These are phyloP conservation scores for Slavum lentiscoides DNA, from an alignment of 2,888 invertebrate species.

Conservation along the genomic window DNA sequence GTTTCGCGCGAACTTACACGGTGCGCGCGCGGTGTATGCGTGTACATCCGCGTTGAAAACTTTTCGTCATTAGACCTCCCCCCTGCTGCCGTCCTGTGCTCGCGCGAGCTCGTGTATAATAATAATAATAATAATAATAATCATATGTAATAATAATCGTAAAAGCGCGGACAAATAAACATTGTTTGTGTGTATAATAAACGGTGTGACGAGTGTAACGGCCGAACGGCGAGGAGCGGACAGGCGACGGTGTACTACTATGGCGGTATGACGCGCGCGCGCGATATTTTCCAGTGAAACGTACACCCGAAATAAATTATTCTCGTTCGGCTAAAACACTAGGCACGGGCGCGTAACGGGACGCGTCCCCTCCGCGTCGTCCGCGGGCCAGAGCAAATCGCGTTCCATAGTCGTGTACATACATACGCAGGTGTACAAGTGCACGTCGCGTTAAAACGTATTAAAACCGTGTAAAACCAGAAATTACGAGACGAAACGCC, in stretches of 20 bases:
- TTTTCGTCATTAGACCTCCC: constrained; percentile 50
- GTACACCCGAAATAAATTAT: constrained; percentile 45
- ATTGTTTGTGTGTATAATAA: constrained; percentile 36
- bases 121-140: constrained; percentile 45
- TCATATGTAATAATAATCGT: no score
- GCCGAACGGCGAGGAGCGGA: neutral
- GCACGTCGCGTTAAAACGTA: neutral
- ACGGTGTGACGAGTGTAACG: constrained; percentile 19
- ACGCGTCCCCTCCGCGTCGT: no score
- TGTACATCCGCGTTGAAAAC: constrained; percentile 49
- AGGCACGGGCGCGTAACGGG: neutral
- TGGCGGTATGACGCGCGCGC: constrained; percentile 17
- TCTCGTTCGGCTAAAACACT: constrained; percentile 4
- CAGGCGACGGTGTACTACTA: neutral
- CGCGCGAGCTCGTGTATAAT: neutral
- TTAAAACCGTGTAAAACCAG: constrained; percentile 44
- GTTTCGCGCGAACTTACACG: constrained; percentile 45
- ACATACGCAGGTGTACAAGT: no score
- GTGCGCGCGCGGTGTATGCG: neutral
- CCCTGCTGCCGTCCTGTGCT: constrained; percentile 14
- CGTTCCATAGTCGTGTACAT: no score
- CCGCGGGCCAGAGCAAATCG: no score
- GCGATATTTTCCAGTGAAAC: constrained; percentile 45
- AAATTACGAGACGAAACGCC: constrained; percentile 35
- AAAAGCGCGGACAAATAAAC: constrained; percentile 50